phyloP scores from a whole-genome alignment of 2,888 invertebrate species.

The Leptinotarsa tumamoca region DNA sequence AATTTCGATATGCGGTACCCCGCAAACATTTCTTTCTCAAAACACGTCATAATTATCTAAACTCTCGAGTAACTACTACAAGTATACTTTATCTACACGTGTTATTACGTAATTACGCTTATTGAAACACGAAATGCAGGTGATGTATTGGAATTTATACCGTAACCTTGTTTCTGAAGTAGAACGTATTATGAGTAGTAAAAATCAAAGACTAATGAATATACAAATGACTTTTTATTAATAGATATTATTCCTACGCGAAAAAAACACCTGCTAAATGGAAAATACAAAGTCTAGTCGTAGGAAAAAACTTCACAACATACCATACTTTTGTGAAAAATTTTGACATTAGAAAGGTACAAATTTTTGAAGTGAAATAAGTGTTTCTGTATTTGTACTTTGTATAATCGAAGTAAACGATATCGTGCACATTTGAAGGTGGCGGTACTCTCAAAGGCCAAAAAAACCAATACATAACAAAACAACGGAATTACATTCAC shows the following conservation, averaged over 20 bases:
- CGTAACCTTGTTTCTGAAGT: constrained; percentile 1
- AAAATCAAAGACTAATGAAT: background rate
- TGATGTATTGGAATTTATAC: background rate
- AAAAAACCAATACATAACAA: no score
- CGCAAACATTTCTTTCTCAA: background rate
- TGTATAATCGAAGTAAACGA: no score
- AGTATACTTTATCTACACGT: background rate
- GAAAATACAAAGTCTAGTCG: background rate
- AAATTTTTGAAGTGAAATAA: no score
- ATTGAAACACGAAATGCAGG: background rate
- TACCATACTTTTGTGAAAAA: background rate
- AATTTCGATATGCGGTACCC: no score
- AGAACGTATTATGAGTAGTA: background rate
- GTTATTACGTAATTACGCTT: background rate
- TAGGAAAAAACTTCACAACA: background rate
- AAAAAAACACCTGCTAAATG: background rate
- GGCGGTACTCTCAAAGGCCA: no score
- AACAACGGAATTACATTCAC: no score
- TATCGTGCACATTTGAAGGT: no score
- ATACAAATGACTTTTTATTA: background rate
- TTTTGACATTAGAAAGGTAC: background rate
- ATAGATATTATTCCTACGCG: constrained; percentile 1
- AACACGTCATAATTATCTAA: background rate
- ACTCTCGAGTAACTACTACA: background rate
- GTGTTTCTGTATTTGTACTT: no score